Percentiles rank a stretch among this genome's conserved stretches.
These are phyloP conservation scores for Eospalax fontanierii DNA, from an alignment of 2,797 vertebrate genomes.

Conservation along the genomic window DNA sequence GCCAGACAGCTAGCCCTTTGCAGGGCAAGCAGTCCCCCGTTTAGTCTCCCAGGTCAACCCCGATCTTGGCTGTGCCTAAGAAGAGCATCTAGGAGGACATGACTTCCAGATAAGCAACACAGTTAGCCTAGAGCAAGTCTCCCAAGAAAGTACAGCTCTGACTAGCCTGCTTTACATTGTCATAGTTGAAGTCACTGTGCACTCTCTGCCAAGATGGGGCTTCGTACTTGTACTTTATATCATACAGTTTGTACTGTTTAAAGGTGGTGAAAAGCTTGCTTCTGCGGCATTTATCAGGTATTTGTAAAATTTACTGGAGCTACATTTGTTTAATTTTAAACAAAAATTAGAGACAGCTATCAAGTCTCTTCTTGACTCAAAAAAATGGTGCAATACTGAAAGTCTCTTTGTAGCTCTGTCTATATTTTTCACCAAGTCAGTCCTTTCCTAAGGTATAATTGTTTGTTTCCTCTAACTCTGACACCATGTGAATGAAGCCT, in stretches of 20 bases:
- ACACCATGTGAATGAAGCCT: constrained; percentile 72
- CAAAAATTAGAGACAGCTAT: constrained; percentile 40
- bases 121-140: not conserved
- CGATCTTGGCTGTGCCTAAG: not conserved
- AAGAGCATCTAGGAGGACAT: not conserved
- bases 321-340: constrained; percentile 4
- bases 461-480: constrained; percentile 74
- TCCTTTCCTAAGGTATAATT: constrained; percentile 74
- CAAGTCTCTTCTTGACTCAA: constrained; percentile 78
- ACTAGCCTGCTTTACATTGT: not conserved
- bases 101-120: not conserved
- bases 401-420: constrained; percentile 37
- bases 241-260: not conserved
- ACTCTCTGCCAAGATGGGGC: not conserved
- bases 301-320: constrained; percentile 4
- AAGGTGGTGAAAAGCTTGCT: constrained; percentile 23
- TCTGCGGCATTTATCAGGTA: constrained; percentile 34
- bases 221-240: constrained; percentile 42
- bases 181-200: not conserved
- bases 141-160: not conserved
- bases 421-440: constrained; percentile 54
- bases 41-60: not conserved
- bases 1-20: too few species aligned
- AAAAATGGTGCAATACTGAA: constrained; percentile 71
- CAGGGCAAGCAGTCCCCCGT: not conserved